Conservation (phyloP, 1,140 invertebrate genomes). For the Helicoverpa zea region DNA sequence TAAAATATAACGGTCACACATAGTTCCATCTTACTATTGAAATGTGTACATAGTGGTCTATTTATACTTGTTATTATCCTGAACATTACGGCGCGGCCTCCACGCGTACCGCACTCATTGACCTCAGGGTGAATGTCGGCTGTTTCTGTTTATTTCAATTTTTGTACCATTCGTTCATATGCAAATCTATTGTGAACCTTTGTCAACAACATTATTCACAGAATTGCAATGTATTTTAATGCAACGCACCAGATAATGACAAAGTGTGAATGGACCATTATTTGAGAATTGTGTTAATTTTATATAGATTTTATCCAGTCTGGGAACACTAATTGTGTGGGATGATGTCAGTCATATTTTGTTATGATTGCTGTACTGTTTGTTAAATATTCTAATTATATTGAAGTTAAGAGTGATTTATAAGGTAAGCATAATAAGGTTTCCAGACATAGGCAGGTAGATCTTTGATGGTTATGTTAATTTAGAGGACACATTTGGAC, state of each 20-base stretch:
- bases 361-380: constrained; percentile 38
- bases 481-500: constrained; percentile 77
- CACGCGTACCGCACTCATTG: not conserved
- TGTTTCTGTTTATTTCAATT: not conserved
- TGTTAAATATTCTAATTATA: constrained; percentile 48
- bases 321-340: constrained; percentile 45
- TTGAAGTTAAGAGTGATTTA: constrained; percentile 50
- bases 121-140: constrained; percentile 1
- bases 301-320: constrained; percentile 53
- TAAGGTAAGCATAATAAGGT: constrained; percentile 56
- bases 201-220: not conserved
- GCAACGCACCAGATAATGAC: not conserved
- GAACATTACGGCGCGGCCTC: not conserved
- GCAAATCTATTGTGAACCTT: not conserved
- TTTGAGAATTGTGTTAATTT: constrained; percentile 52
- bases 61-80: constrained; percentile 24
- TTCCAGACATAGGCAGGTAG: constrained; percentile 56
- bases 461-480: constrained; percentile 70
- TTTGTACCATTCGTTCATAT: not conserved
- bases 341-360: constrained; percentile 29
- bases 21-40: constrained; percentile 24
- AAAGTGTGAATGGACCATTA: constrained; percentile 25
- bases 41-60: constrained; percentile 27
- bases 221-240: not conserved
- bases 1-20: constrained; percentile 32